phyloP scores from a whole-genome alignment of 1,140 invertebrate genomes.

The Orius insidiosus region DNA sequence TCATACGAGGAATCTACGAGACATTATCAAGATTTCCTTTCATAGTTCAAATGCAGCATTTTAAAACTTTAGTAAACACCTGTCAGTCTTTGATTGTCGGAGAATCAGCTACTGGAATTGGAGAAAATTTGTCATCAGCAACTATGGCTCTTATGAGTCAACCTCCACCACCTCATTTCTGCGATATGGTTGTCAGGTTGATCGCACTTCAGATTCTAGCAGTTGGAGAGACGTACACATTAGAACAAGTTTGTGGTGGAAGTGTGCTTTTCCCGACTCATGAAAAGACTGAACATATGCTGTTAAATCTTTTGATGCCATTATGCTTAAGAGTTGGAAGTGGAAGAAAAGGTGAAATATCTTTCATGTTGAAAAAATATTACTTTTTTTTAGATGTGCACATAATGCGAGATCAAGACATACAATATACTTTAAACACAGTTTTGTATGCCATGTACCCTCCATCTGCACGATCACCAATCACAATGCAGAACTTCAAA shows the following conservation, averaged over 20 bases:
- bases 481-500: slow-evolving; percentile 43
- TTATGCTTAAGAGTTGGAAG: slow-evolving; percentile 84
- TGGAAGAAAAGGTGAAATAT: slow-evolving; percentile 61
- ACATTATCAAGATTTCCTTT: slow-evolving; percentile 84
- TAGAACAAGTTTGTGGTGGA: slow-evolving; percentile 84
- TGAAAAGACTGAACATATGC: slow-evolving; percentile 84
- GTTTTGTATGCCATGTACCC: slow-evolving; percentile 79
- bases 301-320: slow-evolving; percentile 92
- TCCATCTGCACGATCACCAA: slow-evolving; percentile 40
- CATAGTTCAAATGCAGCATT: slow-evolving; percentile 89
- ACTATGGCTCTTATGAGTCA: slow-evolving; percentile 65
- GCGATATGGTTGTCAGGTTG: slow-evolving; percentile 84
- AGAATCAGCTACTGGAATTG: slow-evolving; percentile 40
- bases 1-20: slow-evolving; percentile 88
- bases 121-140: slow-evolving; percentile 45
- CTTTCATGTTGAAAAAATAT: slow-evolving; percentile 3
- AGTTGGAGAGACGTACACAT: slow-evolving; percentile 73
- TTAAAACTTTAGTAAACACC: slow-evolving; percentile 74
- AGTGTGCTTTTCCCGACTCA: slow-evolving; percentile 69
- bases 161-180: slow-evolving; percentile 82
- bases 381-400: slow-evolving; percentile 54
- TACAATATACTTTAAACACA: slow-evolving; percentile 76
- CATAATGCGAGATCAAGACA: slow-evolving; percentile 70
- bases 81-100: slow-evolving; percentile 72
- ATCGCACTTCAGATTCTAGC: slow-evolving; percentile 87